A percentile compares a stretch with the other conserved stretches of the same genome.
phyloP scores from a whole-genome alignment of 2,113 vertebrate genomes.

The Ceyx margarethae region DNA sequence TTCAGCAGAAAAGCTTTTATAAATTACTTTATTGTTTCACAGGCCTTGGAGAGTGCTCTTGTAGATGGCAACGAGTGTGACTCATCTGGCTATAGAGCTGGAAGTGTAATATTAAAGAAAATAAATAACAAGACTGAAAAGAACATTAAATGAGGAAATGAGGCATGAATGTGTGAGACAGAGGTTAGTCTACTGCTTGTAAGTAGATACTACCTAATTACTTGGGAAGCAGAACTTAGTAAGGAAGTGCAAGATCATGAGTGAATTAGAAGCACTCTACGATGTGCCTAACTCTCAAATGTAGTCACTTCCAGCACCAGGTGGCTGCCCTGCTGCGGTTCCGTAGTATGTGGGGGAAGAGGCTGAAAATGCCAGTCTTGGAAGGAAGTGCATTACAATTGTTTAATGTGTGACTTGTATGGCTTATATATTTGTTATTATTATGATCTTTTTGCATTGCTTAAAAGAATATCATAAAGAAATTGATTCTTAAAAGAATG shows the following conservation, averaged over 20 bases:
- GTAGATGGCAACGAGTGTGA: constrained; percentile 76
- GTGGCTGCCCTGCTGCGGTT: background rate
- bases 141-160: constrained; percentile 86
- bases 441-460: background rate
- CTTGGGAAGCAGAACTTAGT: constrained; percentile 27
- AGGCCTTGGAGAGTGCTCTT: constrained; percentile 74
- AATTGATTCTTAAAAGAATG: no score
- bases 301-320: background rate
- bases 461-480: background rate
- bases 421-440: background rate
- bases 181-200: constrained; percentile 52
- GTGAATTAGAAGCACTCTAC: constrained; percentile 1
- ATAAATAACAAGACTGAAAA: constrained; percentile 77
- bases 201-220: constrained; percentile 65
- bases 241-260: constrained; percentile 21
- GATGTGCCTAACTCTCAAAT: background rate
- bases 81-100: constrained; percentile 76
- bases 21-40: constrained; percentile 80
- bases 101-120: constrained; percentile 80
- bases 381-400: background rate
- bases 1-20: constrained; percentile 72
- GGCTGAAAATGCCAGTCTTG: background rate
- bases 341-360: background rate
- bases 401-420: background rate
- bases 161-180: constrained; percentile 72